Evolutionary conservation across 2,888 invertebrate genomes (phyloP).

Genomic region (Trissoscelio sp.): DNA sequence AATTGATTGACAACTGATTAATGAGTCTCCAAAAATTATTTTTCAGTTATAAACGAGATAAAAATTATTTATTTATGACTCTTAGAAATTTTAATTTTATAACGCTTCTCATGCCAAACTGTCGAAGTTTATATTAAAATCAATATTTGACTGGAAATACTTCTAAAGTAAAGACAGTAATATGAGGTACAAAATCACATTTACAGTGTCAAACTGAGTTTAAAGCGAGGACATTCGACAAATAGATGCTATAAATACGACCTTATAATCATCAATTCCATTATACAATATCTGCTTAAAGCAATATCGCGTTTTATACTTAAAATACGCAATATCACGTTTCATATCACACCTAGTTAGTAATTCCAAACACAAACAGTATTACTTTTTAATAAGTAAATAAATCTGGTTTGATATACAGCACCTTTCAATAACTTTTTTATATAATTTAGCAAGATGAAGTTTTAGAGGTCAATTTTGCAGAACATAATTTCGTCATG

Average conservation of each 20-base stretch:
- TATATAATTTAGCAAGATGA: background rate
- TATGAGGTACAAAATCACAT: slow-evolving; percentile 9
- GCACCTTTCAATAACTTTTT: background rate
- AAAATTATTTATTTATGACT: slow-evolving; percentile 3
- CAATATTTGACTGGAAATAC: background rate
- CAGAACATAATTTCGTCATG: background rate
- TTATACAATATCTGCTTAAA: background rate
- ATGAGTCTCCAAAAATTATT: slow-evolving; percentile 1
- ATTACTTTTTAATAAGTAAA: background rate
- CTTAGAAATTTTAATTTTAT: background rate
- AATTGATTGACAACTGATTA: background rate
- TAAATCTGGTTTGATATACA: background rate
- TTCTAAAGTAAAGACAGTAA: background rate
- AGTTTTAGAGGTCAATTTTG: background rate
- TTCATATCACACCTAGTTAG: background rate
- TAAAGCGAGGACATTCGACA: background rate
- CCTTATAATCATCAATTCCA: background rate
- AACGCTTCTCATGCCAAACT: background rate
- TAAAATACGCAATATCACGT: background rate
- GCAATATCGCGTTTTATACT: background rate
- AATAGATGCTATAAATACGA: background rate
- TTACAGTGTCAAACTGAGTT: background rate
- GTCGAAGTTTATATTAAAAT: slow-evolving; percentile 12
- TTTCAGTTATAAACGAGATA: background rate
- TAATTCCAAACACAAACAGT: background rate